These are phyloP conservation scores for Hiodon tergisus DNA, from an alignment of 2,113 vertebrate species.

Conservation along the genomic window DNA sequence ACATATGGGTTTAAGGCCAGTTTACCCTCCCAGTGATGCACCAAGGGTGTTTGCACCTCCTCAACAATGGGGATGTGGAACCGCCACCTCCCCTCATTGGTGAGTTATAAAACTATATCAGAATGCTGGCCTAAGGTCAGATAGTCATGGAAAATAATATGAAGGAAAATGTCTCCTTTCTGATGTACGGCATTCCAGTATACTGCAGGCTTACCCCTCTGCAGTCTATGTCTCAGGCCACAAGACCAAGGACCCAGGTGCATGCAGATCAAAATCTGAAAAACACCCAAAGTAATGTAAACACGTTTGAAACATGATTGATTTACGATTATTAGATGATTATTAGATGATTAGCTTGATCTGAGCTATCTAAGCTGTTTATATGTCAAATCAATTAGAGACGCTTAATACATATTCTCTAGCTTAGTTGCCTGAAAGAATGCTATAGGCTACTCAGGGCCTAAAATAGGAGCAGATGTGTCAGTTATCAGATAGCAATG, in stretches of 20 bases:
- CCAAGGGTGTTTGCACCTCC: no score
- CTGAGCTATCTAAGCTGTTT: not conserved
- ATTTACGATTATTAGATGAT: not conserved
- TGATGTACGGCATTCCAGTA: not conserved
- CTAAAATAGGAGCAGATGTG: not conserved
- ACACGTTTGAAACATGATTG: constrained; percentile 4
- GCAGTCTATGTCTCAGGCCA: not conserved
- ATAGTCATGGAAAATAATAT: not conserved
- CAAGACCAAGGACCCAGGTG: not conserved
- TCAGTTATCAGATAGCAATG: constrained; percentile 1
- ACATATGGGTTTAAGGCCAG: no score
- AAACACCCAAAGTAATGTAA: not conserved
- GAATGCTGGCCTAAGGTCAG: not conserved
- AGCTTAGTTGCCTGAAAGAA: no score
- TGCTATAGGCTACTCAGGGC: not conserved
- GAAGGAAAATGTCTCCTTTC: not conserved
- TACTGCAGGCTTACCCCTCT: not conserved
- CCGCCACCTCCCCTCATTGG: not conserved
- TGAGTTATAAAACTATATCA: not conserved
- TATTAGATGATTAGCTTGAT: no score
- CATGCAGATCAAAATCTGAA: not conserved
- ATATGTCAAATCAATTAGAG: constrained; percentile 5
- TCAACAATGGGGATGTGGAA: no score
- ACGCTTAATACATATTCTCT: not conserved
- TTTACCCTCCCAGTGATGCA: no score